A percentile compares a stretch with the other conserved stretches of the same genome.
Conservation (phyloP, 2,113 vertebrate genomes). For the Notiomystis cincta region DNA sequence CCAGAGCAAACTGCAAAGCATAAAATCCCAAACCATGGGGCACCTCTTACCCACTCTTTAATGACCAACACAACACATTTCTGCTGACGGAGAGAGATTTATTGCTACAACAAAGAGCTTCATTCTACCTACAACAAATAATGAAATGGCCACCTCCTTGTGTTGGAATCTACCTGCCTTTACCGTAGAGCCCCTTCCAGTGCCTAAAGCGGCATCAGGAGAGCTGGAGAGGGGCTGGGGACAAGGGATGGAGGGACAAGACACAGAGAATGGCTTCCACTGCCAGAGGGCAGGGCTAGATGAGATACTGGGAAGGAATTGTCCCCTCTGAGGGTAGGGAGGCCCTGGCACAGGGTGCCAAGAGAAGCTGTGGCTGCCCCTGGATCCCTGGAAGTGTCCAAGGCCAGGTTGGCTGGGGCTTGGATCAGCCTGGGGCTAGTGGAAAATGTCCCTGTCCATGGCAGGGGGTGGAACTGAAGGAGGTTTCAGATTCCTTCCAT, state of each 20-base stretch:
- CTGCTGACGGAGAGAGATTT: not conserved
- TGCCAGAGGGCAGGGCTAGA: not conserved
- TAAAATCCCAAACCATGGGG: not conserved
- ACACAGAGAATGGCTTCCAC: not conserved
- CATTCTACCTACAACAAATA: not conserved
- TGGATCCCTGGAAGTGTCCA: not conserved
- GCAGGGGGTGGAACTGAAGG: accelerated
- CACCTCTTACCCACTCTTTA: not conserved
- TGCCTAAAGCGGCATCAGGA: not conserved
- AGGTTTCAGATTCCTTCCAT: accelerated
- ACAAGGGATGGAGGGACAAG: not conserved
- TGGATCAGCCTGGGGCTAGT: not conserved
- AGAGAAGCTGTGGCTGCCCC: not conserved
- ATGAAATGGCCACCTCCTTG: not conserved
- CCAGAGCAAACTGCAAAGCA: not conserved
- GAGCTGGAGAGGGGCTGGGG: not conserved
- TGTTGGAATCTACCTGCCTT: not conserved
- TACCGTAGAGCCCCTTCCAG: not conserved
- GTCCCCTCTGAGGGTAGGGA: not conserved
- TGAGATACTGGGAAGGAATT: not conserved
- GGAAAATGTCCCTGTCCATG: not conserved
- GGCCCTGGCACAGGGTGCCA: not conserved
- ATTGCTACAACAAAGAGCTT: not conserved
- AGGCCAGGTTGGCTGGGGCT: not conserved
- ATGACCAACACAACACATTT: not conserved